phyloP scores from a whole-genome alignment of 2,797 vertebrate genomes.

The Staurois parvus region DNA sequence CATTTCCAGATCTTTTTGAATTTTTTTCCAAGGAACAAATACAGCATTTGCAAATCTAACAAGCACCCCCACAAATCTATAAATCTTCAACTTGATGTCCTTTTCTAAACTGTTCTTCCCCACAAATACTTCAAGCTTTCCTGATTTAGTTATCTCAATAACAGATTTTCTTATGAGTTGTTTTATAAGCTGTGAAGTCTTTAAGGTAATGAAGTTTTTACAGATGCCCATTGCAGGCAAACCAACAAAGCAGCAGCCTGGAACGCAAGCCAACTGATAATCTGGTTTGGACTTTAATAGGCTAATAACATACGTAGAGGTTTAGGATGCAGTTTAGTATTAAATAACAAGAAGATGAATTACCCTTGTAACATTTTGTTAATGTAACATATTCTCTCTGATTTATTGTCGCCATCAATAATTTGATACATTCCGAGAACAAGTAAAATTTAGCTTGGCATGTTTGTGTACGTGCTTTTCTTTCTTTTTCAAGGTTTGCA shows the following conservation, averaged over 20 bases:
- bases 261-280: constrained; percentile 25
- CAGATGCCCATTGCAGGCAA: constrained; percentile 12
- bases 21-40: no score
- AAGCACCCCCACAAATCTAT: neutral
- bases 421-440: constrained; percentile 12
- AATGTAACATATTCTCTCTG: constrained; percentile 15
- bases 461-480: neutral
- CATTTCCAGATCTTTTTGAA: no score
- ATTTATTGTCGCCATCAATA: constrained; percentile 14
- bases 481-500: neutral
- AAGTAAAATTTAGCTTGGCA: constrained; percentile 15
- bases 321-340: neutral
- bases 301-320: constrained; percentile 35
- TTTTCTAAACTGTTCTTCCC: neutral
- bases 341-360: constrained; percentile 23
- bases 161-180: neutral
- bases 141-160: neutral
- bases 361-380: neutral
- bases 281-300: constrained; percentile 33
- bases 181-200: constrained; percentile 16
- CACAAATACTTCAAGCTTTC: neutral
- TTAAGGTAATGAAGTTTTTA: constrained; percentile 30
- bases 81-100: neutral
- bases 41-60: no score
- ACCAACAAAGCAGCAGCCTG: neutral